phyloP scores from a whole-genome alignment of 1,140 invertebrate species.

The Anagrus nilaparvatae region DNA sequence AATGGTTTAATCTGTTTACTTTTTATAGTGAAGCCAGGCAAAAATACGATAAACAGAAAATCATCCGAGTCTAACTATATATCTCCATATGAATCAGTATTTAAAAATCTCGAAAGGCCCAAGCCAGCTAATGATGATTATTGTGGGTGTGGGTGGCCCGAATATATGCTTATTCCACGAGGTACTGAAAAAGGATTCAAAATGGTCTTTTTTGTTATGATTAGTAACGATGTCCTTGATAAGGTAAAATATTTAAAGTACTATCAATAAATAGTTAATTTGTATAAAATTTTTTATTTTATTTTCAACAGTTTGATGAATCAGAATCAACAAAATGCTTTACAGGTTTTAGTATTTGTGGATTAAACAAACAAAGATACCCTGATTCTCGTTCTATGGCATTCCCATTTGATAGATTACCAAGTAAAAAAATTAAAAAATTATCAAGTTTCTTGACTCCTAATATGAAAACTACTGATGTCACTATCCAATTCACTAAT shows the following conservation, averaged over 20 bases:
- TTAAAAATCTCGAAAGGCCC: conserved; percentile 44
- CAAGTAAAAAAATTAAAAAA: conserved; percentile 40
- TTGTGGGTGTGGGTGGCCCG: conserved; percentile 76
- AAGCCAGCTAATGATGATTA: conserved; percentile 28
- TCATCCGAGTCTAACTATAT: conserved; percentile 51
- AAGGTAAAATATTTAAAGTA: conserved; percentile 42
- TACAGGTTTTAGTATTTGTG: conserved; percentile 63
- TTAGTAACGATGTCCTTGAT: conserved; percentile 64
- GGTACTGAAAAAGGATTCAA: conserved; percentile 56
- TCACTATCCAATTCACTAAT: too few species aligned
- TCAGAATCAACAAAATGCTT: conserved; percentile 40
- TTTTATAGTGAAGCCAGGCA: conserved; percentile 44
- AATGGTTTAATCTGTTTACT: too few species aligned
- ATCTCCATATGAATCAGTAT: conserved; percentile 52
- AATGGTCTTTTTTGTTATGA: conserved; percentile 68
- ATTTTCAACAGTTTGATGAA: neutral
- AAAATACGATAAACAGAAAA: conserved; percentile 43
- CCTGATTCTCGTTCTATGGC: conserved; percentile 65
- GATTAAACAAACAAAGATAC: conserved; percentile 58
- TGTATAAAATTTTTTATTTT: too few species aligned
- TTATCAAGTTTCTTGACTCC: conserved; percentile 53
- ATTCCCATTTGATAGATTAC: conserved; percentile 62
- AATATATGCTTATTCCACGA: conserved; percentile 71
- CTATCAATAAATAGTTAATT: too few species aligned
- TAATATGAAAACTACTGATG: conserved; percentile 54